These are phyloP conservation scores for Nylanderia fulva DNA, from an alignment of 1,140 invertebrate genomes.

Conservation along the genomic window DNA sequence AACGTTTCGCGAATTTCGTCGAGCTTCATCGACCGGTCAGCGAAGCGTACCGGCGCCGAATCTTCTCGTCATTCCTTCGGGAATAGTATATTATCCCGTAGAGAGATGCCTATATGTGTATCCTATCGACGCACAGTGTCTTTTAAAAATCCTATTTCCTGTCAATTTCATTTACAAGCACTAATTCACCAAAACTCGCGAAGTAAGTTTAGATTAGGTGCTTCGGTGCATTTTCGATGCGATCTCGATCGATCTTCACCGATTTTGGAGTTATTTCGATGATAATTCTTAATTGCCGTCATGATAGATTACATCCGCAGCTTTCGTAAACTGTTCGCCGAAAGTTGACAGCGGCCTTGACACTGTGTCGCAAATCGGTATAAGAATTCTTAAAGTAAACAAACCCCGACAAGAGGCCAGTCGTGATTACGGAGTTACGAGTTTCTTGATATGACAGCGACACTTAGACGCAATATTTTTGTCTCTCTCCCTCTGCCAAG, in stretches of 20 bases:
- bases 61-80: background rate
- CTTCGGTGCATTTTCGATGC: background rate
- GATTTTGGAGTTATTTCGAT: background rate
- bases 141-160: background rate
- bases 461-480: background rate
- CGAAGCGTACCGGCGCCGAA: background rate
- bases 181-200: background rate
- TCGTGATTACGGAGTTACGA: slow-evolving; percentile 22
- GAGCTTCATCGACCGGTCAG: background rate
- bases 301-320: background rate
- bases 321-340: background rate
- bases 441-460: background rate
- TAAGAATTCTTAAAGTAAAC: background rate
- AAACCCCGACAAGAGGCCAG: background rate
- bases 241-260: slow-evolving; percentile 3
- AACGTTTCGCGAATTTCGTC: background rate
- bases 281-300: background rate
- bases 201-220: too few species aligned
- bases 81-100: background rate
- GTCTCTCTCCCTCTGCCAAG: background rate
- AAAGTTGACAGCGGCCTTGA: slow-evolving; percentile 46
- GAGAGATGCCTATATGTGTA: background rate
- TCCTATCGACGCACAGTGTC: background rate
- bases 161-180: background rate
- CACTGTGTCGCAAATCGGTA: slow-evolving; percentile 57